phyloP scores from a whole-genome alignment of 2,797 vertebrate genomes.

The Diceros bicornis region DNA sequence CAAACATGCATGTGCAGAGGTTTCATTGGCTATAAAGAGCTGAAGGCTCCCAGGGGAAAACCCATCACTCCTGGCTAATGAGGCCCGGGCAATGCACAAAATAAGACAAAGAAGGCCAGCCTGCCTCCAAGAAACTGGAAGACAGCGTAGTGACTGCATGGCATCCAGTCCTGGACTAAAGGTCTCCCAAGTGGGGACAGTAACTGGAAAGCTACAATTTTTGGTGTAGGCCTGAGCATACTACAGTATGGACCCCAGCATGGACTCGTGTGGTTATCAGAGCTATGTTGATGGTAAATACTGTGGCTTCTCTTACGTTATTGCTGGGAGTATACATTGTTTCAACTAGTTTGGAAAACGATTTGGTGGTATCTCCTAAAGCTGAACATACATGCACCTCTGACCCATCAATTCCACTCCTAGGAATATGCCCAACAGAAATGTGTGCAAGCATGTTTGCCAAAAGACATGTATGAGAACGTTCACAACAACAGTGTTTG shows the following conservation, averaged over 20 bases:
- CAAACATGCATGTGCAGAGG: neutral
- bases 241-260: neutral
- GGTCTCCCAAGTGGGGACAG: neutral
- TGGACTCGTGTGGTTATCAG: neutral
- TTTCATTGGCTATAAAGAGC: neutral
- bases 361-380: neutral
- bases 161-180: neutral
- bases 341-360: constrained; percentile 1
- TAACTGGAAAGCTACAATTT: neutral
- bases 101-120: constrained; percentile 49
- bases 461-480: neutral
- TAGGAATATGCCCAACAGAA: neutral
- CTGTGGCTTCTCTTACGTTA: neutral
- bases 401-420: neutral
- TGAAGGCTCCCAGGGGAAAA: constrained; percentile 37
- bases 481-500: neutral
- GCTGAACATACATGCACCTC: neutral
- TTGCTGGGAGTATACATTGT: neutral
- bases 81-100: constrained; percentile 1
- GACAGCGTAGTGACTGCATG: neutral
- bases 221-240: neutral
- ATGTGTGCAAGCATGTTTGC: neutral
- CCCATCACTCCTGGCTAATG: constrained; percentile 44
- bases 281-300: neutral
- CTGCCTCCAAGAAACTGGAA: neutral